Percentiles rank a stretch among this genome's conserved stretches.
Conservation (phyloP, 2,888 invertebrate genomes). For the Watsonalla cultraria region DNA sequence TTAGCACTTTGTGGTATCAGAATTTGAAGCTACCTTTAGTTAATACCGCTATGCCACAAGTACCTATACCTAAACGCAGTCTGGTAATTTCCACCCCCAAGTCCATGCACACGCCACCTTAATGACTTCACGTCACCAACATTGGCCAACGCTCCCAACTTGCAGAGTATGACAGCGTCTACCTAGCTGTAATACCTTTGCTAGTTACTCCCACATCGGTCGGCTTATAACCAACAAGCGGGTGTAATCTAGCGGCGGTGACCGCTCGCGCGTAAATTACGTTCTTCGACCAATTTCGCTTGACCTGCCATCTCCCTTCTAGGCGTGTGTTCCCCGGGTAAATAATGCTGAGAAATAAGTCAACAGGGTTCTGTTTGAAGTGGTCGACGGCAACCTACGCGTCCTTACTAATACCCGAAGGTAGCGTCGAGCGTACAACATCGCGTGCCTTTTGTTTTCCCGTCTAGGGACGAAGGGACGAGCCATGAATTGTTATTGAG, state of each 20-base stretch:
- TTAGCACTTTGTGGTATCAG: neutral
- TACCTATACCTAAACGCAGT: conserved; percentile 48
- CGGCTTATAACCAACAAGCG: conserved; percentile 64
- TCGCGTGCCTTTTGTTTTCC: conserved; percentile 59
- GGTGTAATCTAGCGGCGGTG: conserved; percentile 68
- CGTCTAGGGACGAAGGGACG: conserved; percentile 40
- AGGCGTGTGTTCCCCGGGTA: neutral
- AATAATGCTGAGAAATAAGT: neutral
- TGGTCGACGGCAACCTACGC: conserved; percentile 37
- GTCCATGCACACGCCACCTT: conserved; percentile 61
- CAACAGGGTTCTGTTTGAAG: conserved; percentile 2
- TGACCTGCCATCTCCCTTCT: conserved; percentile 23
- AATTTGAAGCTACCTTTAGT: neutral
- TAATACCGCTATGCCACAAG: too few relatives aligned
- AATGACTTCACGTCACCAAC: conserved; percentile 46
- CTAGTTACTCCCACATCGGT: conserved; percentile 36
- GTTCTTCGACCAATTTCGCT: conserved; percentile 36
- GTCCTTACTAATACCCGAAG: conserved; percentile 72
- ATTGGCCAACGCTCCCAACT: conserved; percentile 41
- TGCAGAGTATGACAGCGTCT: conserved; percentile 19
- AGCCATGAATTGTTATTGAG: conserved; percentile 36
- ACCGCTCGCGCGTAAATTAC: conserved; percentile 76
- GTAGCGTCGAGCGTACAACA: conserved; percentile 43
- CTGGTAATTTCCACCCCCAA: conserved; percentile 43
- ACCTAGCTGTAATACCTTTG: conserved; percentile 20